These are phyloP conservation scores for Scomber colias DNA, from an alignment of 2,113 vertebrate species.

Conservation along the genomic window DNA sequence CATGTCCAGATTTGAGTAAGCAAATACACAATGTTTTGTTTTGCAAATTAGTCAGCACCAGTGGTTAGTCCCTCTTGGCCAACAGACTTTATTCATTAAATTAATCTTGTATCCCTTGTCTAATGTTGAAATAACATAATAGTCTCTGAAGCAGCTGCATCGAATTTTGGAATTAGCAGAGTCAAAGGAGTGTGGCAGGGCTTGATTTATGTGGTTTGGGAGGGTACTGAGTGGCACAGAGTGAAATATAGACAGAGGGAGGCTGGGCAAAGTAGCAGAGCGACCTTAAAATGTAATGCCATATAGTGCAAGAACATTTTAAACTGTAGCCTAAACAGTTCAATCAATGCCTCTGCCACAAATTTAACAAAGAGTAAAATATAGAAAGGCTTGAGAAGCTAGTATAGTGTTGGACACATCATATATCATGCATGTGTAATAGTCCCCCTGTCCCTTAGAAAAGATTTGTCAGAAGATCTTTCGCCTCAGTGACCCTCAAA, in stretches of 20 bases:
- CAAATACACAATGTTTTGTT: conserved; percentile 20
- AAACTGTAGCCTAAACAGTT: neutral
- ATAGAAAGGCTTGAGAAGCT: neutral
- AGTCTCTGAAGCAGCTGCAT: conserved; percentile 20
- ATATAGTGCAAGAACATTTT: neutral
- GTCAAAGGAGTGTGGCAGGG: neutral
- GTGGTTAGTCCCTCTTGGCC: neutral
- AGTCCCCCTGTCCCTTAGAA: neutral
- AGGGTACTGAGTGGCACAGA: conserved; percentile 5
- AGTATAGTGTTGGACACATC: neutral
- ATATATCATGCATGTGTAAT: neutral
- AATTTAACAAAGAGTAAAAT: neutral
- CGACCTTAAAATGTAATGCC: neutral
- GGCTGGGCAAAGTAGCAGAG: neutral
- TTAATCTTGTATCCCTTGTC: conserved; percentile 8
- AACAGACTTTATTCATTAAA: conserved; percentile 31
- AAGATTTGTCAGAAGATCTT: conserved; percentile 20
- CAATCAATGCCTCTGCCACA: neutral
- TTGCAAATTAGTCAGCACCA: conserved; percentile 8
- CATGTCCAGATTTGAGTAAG: conserved; percentile 30
- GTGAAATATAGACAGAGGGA: neutral
- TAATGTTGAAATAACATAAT: conserved; percentile 34
- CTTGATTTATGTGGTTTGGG: conserved; percentile 23
- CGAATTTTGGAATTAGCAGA: conserved; percentile 13
- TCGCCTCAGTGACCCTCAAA: conserved; percentile 40